Conservation (phyloP, 2,888 invertebrate genomes). For the Netelia fuscicornis region DNA sequence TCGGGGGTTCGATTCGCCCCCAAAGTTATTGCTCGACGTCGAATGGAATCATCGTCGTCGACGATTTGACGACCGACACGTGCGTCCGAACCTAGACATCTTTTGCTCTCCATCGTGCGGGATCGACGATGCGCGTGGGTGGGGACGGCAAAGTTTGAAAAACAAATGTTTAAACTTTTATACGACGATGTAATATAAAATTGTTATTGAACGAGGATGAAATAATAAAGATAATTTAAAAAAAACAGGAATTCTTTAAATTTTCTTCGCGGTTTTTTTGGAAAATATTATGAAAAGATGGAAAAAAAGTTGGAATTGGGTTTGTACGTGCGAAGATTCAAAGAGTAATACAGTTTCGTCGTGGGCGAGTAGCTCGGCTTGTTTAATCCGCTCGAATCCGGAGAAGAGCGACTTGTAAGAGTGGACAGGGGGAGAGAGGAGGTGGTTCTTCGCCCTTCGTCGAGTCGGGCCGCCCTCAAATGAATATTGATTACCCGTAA, state of each 20-base stretch:
- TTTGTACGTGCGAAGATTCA: no score
- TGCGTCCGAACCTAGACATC: slow-evolving; percentile 50
- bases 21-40: slow-evolving; percentile 81
- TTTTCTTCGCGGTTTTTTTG: no score
- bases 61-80: slow-evolving; percentile 70
- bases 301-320: no score
- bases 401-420: slow-evolving; percentile 18
- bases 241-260: no score
- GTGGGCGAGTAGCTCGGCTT: slow-evolving; percentile 67
- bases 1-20: slow-evolving; percentile 84
- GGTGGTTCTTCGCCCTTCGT: slow-evolving; percentile 67
- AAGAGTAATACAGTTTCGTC: no score
- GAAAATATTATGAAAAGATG: no score
- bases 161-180: no score
- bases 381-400: slow-evolving; percentile 73
- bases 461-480: slow-evolving; percentile 75
- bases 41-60: slow-evolving; percentile 79
- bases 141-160: no score
- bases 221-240: no score
- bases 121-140: slow-evolving; percentile 16
- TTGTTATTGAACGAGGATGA: no score
- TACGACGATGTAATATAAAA: no score
- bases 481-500: slow-evolving; percentile 82
- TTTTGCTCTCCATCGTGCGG: slow-evolving; percentile 3
- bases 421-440: background rate